phyloP scores from a whole-genome alignment of 2,888 invertebrate genomes.

The Anoplius nigerrimus region DNA sequence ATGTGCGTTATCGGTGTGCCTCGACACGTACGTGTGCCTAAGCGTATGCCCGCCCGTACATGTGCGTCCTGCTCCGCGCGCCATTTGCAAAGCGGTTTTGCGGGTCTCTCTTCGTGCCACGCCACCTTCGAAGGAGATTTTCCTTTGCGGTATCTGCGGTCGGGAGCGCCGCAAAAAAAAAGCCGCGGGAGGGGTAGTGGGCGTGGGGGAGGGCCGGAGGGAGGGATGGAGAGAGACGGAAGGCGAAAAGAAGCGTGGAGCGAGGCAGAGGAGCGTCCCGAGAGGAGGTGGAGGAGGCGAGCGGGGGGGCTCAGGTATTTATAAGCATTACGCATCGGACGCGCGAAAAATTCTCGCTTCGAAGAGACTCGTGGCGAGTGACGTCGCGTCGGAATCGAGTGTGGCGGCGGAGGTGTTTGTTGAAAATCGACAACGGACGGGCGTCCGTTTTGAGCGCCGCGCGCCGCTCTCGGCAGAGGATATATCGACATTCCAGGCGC shows the following conservation, averaged over 20 bases:
- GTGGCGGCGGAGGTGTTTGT: no score
- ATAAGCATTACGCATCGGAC: not conserved
- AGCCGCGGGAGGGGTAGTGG: not conserved
- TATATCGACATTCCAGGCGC: no score
- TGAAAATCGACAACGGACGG: no score
- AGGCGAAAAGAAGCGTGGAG: not conserved
- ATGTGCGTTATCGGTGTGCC: no score
- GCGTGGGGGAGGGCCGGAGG: no score
- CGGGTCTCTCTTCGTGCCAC: constrained; percentile 9
- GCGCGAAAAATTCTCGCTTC: no score
- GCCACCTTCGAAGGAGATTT: constrained; percentile 18
- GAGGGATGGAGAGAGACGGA: no score
- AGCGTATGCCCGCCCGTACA: not conserved
- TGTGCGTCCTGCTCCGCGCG: constrained; percentile 1
- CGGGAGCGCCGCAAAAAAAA: constrained; percentile 16
- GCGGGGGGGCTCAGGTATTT: not conserved
- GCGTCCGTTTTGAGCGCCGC: no score
- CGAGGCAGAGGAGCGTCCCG: not conserved
- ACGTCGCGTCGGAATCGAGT: no score
- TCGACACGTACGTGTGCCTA: not conserved
- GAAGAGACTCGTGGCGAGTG: no score
- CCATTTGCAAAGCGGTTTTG: constrained; percentile 38
- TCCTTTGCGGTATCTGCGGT: constrained; percentile 27
- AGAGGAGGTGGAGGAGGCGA: not conserved
- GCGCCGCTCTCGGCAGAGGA: no score